Conservation (phyloP, 2,888 invertebrate genomes). For the Lydus trimaculatus region DNA sequence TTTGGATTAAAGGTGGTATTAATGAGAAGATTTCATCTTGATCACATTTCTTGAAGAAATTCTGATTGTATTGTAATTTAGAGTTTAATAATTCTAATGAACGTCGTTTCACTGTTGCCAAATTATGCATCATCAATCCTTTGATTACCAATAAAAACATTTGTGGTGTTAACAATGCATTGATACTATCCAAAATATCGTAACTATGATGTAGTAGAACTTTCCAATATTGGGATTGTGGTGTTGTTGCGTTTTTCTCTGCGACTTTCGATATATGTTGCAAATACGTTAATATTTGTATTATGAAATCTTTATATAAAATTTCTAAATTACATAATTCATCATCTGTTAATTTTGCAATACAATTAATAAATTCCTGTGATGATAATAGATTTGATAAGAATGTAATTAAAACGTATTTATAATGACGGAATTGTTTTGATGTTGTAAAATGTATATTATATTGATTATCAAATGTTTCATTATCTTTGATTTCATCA, state of each 20-base stretch:
- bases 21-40: conserved; percentile 63
- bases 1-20: conserved; percentile 68
- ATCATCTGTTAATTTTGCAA: conserved; percentile 63
- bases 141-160: conserved; percentile 83
- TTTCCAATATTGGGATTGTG: conserved; percentile 80
- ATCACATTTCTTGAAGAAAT: conserved; percentile 65
- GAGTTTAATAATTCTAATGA: conserved; percentile 85
- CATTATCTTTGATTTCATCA: conserved; percentile 64
- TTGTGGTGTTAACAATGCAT: conserved; percentile 77
- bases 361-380: conserved; percentile 72
- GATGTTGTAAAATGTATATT: conserved; percentile 65
- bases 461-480: conserved; percentile 57
- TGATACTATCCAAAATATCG: conserved; percentile 81
- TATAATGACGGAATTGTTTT: conserved; percentile 84
- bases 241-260: conserved; percentile 67
- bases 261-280: conserved; percentile 70
- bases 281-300: conserved; percentile 72
- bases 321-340: conserved; percentile 65
- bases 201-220: conserved; percentile 80
- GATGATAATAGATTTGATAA: conserved; percentile 74
- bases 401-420: conserved; percentile 80
- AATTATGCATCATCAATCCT: conserved; percentile 74
- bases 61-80: conserved; percentile 75
- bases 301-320: conserved; percentile 73
- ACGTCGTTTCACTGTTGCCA: conserved; percentile 77